Conservation (phyloP, 2,888 invertebrate genomes). For the Macrophya annulata region DNA sequence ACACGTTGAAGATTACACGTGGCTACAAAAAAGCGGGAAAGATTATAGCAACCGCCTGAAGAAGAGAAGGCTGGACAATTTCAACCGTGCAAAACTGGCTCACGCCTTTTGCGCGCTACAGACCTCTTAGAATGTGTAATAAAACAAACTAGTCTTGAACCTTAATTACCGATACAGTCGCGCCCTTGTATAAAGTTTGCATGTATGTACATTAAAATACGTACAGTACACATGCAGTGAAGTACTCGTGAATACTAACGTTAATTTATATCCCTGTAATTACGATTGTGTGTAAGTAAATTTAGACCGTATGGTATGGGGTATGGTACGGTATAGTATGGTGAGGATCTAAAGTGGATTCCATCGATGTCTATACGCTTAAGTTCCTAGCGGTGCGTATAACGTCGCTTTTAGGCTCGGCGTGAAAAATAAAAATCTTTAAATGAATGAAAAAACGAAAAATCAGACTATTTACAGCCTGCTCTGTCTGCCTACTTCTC, state of each 20-base stretch:
- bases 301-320: slow-evolving; percentile 1
- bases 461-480: slow-evolving; percentile 44
- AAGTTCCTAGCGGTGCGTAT: not conserved
- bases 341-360: slow-evolving; percentile 20
- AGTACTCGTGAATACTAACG: not conserved
- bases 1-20: slow-evolving; percentile 25
- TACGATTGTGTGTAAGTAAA: slow-evolving; percentile 15
- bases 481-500: too few relatives aligned
- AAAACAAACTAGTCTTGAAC: slow-evolving; percentile 15
- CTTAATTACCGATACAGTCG: slow-evolving; percentile 2
- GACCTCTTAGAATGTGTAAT: slow-evolving; percentile 3
- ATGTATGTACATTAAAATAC: not conserved
- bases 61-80: slow-evolving; percentile 46
- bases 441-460: slow-evolving; percentile 44
- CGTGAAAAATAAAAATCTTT: not conserved
- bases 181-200: not conserved
- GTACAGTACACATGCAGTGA: not conserved
- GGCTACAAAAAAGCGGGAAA: slow-evolving; percentile 17
- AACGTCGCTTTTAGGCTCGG: not conserved
- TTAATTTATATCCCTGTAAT: slow-evolving; percentile 27
- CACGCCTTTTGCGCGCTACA: not conserved
- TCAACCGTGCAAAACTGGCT: slow-evolving; percentile 44
- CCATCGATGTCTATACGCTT: not conserved
- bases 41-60: not conserved
- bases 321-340: not conserved